Percentiles rank a stretch among this genome's conserved stretches.
These are phyloP conservation scores for Glyptemys insculpta DNA, from an alignment of 2,797 vertebrate genomes.

Conservation along the genomic window DNA sequence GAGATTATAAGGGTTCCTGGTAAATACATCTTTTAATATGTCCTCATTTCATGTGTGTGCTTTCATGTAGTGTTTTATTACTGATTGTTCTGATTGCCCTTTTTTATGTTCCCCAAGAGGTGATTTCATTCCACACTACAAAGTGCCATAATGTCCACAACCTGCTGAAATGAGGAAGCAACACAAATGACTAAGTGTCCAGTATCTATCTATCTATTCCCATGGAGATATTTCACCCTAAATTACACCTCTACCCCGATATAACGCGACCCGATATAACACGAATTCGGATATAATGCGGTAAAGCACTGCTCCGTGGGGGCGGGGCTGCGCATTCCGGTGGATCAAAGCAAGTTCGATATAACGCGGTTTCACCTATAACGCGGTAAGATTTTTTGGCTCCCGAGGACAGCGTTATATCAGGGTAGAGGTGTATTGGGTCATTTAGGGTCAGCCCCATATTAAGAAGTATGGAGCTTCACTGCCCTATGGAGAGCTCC, in stretches of 20 bases:
- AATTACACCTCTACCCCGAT: no score
- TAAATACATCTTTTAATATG: conserved; percentile 34
- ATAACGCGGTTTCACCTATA: no score
- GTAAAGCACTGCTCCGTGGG: no score
- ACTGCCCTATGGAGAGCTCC: neutral
- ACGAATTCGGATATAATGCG: no score
- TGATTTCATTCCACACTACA: neutral
- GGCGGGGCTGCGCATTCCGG: no score
- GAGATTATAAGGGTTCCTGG: conserved; percentile 25
- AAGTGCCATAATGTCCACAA: neutral
- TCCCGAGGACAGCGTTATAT: no score
- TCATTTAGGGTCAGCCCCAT: rapidly evolving
- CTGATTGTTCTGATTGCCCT: neutral
- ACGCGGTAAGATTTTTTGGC: no score
- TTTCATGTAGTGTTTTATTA: neutral
- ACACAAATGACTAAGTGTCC: neutral
- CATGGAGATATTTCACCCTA: neutral
- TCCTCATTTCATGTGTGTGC: neutral
- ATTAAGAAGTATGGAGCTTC: neutral
- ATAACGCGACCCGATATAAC: no score
- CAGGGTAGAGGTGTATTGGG: neutral
- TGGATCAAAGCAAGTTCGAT: no score
- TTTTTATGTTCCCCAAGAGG: neutral
- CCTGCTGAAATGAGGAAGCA: neutral
- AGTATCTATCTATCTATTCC: neutral